Conservation (phyloP, 1,140 invertebrate genomes). For the Tetragnatha versicolor region DNA sequence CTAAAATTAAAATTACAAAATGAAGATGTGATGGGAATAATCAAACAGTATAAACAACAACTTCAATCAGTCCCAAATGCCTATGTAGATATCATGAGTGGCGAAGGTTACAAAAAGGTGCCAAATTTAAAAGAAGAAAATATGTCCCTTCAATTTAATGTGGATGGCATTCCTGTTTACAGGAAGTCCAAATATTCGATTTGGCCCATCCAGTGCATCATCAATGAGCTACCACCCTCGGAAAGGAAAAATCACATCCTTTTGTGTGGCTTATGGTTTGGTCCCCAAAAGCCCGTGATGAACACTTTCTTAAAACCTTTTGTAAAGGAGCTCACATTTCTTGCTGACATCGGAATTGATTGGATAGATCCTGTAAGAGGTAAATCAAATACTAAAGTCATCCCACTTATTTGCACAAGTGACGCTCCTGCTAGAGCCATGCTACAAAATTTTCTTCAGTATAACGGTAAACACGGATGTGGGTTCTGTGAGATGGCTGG, state of each 20-base stretch:
- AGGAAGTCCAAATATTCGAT: not conserved
- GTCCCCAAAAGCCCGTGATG: not conserved
- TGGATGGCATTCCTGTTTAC: slow-evolving; percentile 5
- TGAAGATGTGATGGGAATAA: no score
- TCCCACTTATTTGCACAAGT: not conserved
- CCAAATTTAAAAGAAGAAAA: no score
- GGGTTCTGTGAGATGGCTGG: not conserved
- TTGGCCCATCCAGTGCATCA: not conserved
- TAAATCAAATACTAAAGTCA: not conserved
- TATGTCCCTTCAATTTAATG: not conserved
- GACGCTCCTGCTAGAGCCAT: not conserved
- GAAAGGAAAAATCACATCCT: not conserved
- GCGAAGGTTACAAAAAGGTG: no score
- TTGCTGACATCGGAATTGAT: not conserved
- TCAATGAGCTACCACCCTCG: not conserved
- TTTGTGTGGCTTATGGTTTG: slow-evolving; percentile 16
- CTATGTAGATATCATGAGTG: no score
- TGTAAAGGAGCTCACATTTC: not conserved
- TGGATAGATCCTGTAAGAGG: not conserved
- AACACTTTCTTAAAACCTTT: not conserved
- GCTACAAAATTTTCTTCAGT: not conserved
- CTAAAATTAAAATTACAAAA: no score
- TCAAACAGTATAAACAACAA: no score
- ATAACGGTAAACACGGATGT: not conserved
- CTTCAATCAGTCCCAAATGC: no score